These are phyloP conservation scores for Botrylloides violaceus DNA, from an alignment of 23 tunicate species.

Conservation along the genomic window DNA sequence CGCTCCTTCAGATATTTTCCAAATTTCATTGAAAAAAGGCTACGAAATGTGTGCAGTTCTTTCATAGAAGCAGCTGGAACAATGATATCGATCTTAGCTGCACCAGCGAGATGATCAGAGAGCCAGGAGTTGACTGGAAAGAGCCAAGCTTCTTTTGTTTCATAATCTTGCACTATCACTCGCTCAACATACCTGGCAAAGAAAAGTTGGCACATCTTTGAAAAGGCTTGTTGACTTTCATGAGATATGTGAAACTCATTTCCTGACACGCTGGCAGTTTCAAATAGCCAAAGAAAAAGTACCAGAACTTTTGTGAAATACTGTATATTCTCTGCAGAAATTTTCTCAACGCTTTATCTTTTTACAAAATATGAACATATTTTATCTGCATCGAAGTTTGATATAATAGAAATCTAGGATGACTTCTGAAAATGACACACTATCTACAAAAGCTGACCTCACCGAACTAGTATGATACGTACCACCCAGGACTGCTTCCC, in stretches of 20 bases:
- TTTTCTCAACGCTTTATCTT: background rate
- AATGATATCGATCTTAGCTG: constrained; percentile 7
- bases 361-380: background rate
- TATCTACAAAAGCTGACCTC: too few species aligned
- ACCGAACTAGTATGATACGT: too few species aligned
- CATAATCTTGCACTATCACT: constrained; percentile 25
- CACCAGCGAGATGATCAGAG: background rate
- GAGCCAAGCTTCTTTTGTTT: constrained; percentile 34
- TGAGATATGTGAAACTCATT: too few species aligned
- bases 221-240: too few species aligned
- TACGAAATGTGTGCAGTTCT: background rate
- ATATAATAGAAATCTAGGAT: too few species aligned
- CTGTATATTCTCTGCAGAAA: background rate
- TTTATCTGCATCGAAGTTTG: too few species aligned
- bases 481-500: constrained; percentile 63
- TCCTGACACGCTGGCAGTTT: too few species aligned
- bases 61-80: constrained; percentile 19
- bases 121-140: constrained; percentile 34
- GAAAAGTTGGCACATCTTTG: too few species aligned
- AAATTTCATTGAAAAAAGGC: constrained; percentile 10
- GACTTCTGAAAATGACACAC: too few species aligned
- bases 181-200: constrained; percentile 42
- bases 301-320: too few species aligned
- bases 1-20: constrained; percentile 24
- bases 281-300: too few species aligned